phyloP scores from a whole-genome alignment of 2,888 invertebrate species.

The Reticulitermes lucifugus region DNA sequence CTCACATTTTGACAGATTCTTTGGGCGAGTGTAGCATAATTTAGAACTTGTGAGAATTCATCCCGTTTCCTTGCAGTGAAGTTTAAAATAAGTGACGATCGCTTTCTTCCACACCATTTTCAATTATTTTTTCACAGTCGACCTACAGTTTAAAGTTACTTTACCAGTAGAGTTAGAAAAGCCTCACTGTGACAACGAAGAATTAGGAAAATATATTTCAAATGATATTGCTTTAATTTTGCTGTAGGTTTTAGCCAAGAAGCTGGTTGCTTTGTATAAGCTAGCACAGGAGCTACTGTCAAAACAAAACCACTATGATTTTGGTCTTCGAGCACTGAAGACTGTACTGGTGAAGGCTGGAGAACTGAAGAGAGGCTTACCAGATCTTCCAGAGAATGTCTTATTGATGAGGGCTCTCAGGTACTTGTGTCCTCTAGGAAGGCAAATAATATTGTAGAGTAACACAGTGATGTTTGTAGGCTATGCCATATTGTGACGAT shows the following conservation, averaged over 20 bases:
- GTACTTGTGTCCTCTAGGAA: conserved; percentile 55
- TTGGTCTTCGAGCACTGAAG: conserved; percentile 91
- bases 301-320: conserved; percentile 94
- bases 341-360: conserved; percentile 94
- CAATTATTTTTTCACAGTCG: background rate
- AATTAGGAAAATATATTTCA: background rate
- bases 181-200: too few species aligned
- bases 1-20: too few species aligned
- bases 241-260: conserved; percentile 82
- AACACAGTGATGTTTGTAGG: too few species aligned
- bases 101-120: too few species aligned
- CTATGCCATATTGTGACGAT: too few species aligned
- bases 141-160: background rate
- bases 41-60: too few species aligned
- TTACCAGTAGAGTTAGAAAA: too few species aligned
- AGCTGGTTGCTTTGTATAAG: conserved; percentile 92
- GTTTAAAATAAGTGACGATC: too few species aligned
- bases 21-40: too few species aligned
- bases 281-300: conserved; percentile 89
- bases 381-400: conserved; percentile 84
- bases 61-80: too few species aligned
- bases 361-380: conserved; percentile 82
- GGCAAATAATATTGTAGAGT: too few species aligned
- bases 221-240: background rate
- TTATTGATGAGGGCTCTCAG: conserved; percentile 90